Conservation (phyloP, 2,113 vertebrate genomes). For the Myotis davidii region DNA sequence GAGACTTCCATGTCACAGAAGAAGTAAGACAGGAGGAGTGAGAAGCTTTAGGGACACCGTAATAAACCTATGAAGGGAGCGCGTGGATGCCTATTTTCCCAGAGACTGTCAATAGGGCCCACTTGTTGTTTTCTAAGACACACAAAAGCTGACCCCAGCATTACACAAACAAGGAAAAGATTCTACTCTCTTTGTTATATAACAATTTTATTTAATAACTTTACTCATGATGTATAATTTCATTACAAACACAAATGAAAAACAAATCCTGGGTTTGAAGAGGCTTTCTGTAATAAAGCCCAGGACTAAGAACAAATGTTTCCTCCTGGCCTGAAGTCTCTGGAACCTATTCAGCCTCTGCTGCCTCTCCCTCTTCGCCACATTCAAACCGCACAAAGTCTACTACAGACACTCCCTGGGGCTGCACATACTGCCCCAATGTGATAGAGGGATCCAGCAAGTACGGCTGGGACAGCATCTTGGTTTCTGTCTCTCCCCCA, state of each 20-base stretch:
- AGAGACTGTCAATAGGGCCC: background rate
- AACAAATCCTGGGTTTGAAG: slow-evolving; percentile 26
- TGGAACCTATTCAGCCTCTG: slow-evolving; percentile 48
- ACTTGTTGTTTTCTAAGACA: background rate
- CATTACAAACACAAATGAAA: slow-evolving; percentile 48
- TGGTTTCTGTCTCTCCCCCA: slow-evolving; percentile 90
- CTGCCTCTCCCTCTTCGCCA: slow-evolving; percentile 84
- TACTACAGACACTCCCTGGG: slow-evolving; percentile 87
- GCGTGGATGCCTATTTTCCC: background rate
- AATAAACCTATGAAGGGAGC: background rate
- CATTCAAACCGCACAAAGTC: slow-evolving; percentile 94
- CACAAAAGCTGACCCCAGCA: background rate
- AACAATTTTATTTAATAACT: slow-evolving; percentile 48
- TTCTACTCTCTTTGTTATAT: background rate
- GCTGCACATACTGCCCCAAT: slow-evolving; percentile 89
- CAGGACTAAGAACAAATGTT: background rate
- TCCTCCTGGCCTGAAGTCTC: background rate
- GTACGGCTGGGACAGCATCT: slow-evolving; percentile 91
- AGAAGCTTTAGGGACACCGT: background rate
- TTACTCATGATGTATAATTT: slow-evolving; percentile 5
- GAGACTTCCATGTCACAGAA: background rate
- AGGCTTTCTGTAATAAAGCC: slow-evolving; percentile 16
- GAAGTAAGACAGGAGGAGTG: background rate
- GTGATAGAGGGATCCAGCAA: slow-evolving; percentile 90
- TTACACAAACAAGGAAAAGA: background rate